Conservation (phyloP, 2,113 vertebrate genomes). For the Carassius auratus region DNA sequence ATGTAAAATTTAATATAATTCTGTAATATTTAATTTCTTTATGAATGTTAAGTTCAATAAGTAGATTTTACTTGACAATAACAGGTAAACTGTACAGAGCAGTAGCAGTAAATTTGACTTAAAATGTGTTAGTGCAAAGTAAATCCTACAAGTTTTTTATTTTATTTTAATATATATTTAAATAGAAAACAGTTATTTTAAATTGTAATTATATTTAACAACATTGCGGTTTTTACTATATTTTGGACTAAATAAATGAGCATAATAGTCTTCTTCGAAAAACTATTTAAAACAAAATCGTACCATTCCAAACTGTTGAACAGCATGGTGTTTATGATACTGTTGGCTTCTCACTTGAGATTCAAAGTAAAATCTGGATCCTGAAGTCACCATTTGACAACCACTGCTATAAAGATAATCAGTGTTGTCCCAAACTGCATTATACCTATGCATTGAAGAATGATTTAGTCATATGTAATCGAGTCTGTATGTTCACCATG, state of each 20-base stretch:
- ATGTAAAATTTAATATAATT: too few relatives aligned
- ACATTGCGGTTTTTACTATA: too few relatives aligned
- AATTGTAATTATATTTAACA: too few relatives aligned
- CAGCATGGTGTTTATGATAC: not conserved
- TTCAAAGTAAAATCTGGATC: not conserved
- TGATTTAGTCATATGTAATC: not conserved
- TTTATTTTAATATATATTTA: too few relatives aligned
- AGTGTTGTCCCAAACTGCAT: not conserved
- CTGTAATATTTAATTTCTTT: too few relatives aligned
- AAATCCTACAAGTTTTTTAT: too few relatives aligned
- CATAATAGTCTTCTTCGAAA: not conserved
- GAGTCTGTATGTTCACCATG: not conserved
- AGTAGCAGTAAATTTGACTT: too few relatives aligned
- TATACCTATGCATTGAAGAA: not conserved
- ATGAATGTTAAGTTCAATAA: too few relatives aligned
- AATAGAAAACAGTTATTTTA: too few relatives aligned
- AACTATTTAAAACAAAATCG: not conserved
- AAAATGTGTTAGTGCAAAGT: too few relatives aligned
- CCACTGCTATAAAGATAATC: constrained; percentile 4
- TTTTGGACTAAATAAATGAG: not conserved
- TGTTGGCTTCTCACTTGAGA: not conserved
- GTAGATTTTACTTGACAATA: too few relatives aligned
- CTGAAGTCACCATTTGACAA: not conserved
- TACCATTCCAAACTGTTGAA: not conserved
- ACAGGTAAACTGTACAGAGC: too few relatives aligned